phyloP scores from a whole-genome alignment of 2,888 invertebrate species.

The Serrognathus titanus region DNA sequence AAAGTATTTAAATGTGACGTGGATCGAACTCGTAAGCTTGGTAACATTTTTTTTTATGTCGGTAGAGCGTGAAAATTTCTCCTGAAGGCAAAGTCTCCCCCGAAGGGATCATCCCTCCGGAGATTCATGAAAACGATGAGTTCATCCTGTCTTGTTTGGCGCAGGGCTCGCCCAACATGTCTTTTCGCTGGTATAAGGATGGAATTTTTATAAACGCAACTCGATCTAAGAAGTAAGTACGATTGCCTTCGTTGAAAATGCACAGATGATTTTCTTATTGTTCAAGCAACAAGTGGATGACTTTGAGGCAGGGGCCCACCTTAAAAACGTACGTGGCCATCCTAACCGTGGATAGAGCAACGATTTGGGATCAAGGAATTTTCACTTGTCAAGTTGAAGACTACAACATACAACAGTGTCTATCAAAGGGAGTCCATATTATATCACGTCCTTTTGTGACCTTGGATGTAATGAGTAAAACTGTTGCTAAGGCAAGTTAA shows the following conservation, averaged over 20 bases:
- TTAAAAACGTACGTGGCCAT: constrained; percentile 57
- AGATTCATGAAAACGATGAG: constrained; percentile 67
- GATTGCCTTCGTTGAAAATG: neutral
- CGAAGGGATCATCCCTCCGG: neutral
- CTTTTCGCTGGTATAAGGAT: constrained; percentile 80
- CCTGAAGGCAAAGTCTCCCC: constrained; percentile 37
- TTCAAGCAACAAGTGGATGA: constrained; percentile 14
- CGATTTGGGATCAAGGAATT: constrained; percentile 67
- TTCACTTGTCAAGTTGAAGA: constrained; percentile 77
- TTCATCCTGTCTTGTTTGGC: constrained; percentile 75
- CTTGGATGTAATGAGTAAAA: constrained; percentile 65
- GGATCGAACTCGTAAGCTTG: no score
- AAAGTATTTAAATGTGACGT: no score
- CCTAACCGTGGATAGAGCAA: constrained; percentile 68
- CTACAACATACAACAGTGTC: constrained; percentile 65
- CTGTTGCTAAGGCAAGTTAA: constrained; percentile 61
- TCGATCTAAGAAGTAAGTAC: constrained; percentile 64
- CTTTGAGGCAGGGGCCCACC: constrained; percentile 10
- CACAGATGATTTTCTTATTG: neutral
- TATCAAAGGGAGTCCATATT: constrained; percentile 60
- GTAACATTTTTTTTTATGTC: neutral
- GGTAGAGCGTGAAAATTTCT: constrained; percentile 53
- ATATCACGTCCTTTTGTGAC: constrained; percentile 61
- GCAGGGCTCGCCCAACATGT: constrained; percentile 70
- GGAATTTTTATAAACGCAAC: constrained; percentile 71